Evolutionary conservation across 2,113 vertebrate genomes (phyloP), one percentile per base, ranked within the genome.

Genomic region (Trochalopteron elliotii): DNA sequence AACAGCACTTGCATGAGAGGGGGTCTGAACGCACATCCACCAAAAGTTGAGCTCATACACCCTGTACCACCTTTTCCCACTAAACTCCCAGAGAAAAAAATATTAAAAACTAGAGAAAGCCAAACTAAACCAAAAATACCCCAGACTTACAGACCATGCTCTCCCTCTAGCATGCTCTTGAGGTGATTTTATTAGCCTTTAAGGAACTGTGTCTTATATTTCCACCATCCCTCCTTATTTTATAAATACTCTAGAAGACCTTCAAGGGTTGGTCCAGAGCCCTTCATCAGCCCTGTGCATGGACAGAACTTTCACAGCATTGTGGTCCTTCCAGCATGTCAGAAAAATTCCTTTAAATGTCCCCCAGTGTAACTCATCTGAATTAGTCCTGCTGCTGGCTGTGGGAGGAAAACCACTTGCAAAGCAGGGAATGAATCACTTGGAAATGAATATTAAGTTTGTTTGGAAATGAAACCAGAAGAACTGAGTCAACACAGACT

Each of bases 391-490:
- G 74, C 78, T 93, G 74, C 60, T 37, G 74, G 89, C 17, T 93
- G 93, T 87, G 93, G 79, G 79, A 96, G 93, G 64, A 56, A 70
- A 94, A 82, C 78, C 42, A 22, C 74, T 89, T 81, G 92, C 90
- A 88, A 96, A 95, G 74, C 39, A 28, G 92, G 86, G 88, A 83
- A 82, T 83, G 92, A 91, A 93, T 91, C 81, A 92, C 80, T 89
- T 83, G 84, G 91, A 96, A 96, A 96, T 96, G 82, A 91, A 94
- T 91, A 94, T 95, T 96, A 87, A 97, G 93, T 71, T 91, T 15
- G 8, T 84, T 92, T 90, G 65, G 83, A 96, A 97, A 93, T 31
- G 45, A 85, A 78, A 70, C 15, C 31, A 39, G 83, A 91, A 75
- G 87, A 88, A 77, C 33, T 28, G 68, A 82, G 47, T 42, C 37